These are phyloP conservation scores for Chinchilla lanigera DNA, from an alignment of 2,113 vertebrate genomes.

Conservation along the genomic window DNA sequence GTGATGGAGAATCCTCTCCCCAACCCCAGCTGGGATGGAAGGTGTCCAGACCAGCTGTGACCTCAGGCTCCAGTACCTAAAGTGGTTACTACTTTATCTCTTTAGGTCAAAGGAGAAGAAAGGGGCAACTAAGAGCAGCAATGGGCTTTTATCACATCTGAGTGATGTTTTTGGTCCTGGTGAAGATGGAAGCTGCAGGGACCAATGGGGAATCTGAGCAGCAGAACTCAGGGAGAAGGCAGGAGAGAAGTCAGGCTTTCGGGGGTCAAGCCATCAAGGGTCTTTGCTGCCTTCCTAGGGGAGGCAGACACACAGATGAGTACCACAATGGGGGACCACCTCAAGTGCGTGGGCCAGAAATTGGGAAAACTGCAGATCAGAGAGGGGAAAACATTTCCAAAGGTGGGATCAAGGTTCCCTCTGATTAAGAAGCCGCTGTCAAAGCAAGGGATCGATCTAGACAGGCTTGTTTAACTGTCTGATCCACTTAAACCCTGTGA, in stretches of 20 bases:
- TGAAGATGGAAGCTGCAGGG: background rate
- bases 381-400: background rate
- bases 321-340: background rate
- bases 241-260: background rate
- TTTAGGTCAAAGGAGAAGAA: background rate
- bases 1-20: accelerated
- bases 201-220: background rate
- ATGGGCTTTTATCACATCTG: background rate
- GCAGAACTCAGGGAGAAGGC: background rate
- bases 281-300: too few relatives aligned
- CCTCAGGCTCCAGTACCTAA: background rate
- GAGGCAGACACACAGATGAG: background rate
- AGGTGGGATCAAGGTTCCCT: constrained; percentile 49
- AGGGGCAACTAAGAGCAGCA: background rate
- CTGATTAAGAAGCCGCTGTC: constrained; percentile 44
- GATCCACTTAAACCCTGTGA: constrained; percentile 65
- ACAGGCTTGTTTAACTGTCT: constrained; percentile 64
- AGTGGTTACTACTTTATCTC: background rate
- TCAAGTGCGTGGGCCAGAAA: background rate
- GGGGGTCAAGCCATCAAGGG: too few relatives aligned
- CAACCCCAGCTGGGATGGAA: accelerated
- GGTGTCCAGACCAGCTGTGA: background rate
- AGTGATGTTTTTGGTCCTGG: background rate
- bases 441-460: constrained; percentile 30
- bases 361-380: constrained; percentile 39